Conservation (phyloP, 2,797 vertebrate genomes). For the Hozukius guyotensis region DNA sequence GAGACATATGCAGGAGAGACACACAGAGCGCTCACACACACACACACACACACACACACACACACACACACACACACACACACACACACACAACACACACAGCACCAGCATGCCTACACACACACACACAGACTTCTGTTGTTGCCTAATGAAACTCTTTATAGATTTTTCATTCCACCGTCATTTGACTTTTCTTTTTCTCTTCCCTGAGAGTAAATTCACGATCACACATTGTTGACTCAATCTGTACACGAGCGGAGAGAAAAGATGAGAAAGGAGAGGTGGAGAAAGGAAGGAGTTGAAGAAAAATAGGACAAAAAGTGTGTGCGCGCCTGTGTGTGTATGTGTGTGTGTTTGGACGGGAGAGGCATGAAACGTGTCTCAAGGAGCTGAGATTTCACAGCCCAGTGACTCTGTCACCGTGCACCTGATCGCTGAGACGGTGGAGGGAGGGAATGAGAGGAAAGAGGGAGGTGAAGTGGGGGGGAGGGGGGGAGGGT, state of each 20-base stretch:
- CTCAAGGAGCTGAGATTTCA: slow-evolving; percentile 73
- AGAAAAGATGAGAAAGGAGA: slow-evolving; percentile 19
- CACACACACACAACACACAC: background rate
- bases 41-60: slow-evolving; percentile 27
- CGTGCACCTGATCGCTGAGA: slow-evolving; percentile 74
- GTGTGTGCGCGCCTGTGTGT: background rate
- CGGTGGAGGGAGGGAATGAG: slow-evolving; percentile 36
- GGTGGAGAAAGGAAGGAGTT: background rate
- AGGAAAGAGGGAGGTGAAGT: slow-evolving; percentile 29
- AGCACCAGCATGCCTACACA: background rate
- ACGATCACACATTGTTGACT: slow-evolving; percentile 36
- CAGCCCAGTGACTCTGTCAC: slow-evolving; percentile 73
- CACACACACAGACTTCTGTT: slow-evolving; percentile 20
- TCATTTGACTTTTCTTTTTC: slow-evolving; percentile 16
- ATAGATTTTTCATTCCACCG: slow-evolving; percentile 32
- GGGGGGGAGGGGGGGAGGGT: background rate
- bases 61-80: slow-evolving; percentile 11
- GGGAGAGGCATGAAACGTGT: slow-evolving; percentile 57
- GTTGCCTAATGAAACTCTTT: slow-evolving; percentile 48
- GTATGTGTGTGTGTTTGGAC: slow-evolving; percentile 31
- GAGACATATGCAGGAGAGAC: slow-evolving; percentile 70
- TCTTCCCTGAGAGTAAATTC: slow-evolving; percentile 7
- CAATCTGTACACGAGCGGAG: background rate
- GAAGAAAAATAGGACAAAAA: slow-evolving; percentile 51
- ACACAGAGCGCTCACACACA: slow-evolving; percentile 30